A percentile compares a stretch with the other conserved stretches of the same genome.
phyloP scores from a whole-genome alignment of 2,113 vertebrate genomes.

The Alexandromys fortis region DNA sequence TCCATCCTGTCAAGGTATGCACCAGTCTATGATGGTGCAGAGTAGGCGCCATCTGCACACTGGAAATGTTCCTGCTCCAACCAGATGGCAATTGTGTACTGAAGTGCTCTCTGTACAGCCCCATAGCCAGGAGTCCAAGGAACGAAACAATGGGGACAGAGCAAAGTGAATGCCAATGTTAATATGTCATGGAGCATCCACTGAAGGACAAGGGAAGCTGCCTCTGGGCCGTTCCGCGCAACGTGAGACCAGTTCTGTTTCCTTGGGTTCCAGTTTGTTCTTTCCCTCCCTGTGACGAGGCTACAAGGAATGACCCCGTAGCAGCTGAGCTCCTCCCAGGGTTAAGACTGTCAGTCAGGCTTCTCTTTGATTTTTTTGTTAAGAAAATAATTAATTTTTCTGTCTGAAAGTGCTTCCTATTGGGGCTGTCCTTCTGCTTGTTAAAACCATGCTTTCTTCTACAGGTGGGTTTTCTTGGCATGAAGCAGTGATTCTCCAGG shows the following conservation, averaged over 20 bases:
- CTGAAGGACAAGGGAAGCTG: background rate
- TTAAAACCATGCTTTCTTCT: background rate
- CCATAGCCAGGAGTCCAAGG: background rate
- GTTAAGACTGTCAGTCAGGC: fast-evolving
- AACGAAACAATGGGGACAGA: background rate
- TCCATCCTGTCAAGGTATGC: background rate
- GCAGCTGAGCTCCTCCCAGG: fast-evolving
- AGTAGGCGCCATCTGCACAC: fast-evolving
- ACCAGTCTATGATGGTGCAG: background rate
- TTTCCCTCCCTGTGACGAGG: background rate
- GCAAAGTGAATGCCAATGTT: background rate
- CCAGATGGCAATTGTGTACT: fast-evolving
- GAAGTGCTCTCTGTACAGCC: too few relatives aligned
- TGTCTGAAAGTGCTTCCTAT: background rate
- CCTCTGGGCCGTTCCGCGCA: fast-evolving
- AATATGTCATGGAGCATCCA: fast-evolving
- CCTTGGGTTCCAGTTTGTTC: background rate
- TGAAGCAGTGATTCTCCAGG: background rate
- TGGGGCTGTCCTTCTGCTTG: background rate
- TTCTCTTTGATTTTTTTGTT: background rate
- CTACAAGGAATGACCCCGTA: background rate
- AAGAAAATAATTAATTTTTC: background rate
- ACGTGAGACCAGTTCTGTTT: background rate
- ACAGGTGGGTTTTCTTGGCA: background rate
- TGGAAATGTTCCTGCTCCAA: fast-evolving